These are phyloP conservation scores for Myoxocephalus aenaeus DNA, from an alignment of 2,797 vertebrate genomes.

Conservation along the genomic window DNA sequence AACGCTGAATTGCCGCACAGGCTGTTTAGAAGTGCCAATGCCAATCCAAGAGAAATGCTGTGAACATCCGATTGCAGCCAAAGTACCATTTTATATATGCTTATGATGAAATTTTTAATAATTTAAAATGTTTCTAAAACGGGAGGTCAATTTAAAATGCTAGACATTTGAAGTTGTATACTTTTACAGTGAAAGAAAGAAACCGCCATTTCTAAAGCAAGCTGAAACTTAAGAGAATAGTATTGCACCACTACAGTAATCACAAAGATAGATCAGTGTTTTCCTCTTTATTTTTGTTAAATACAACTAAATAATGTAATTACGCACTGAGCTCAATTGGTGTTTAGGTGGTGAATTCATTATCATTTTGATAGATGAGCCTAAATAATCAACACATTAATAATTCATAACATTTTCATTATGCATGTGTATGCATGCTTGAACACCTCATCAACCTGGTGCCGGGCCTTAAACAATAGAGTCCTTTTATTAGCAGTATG, in stretches of 20 bases:
- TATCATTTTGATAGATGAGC: conserved; percentile 99
- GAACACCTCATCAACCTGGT: conserved; percentile 98
- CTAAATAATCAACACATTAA: conserved; percentile 99
- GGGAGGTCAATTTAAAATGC: not conserved
- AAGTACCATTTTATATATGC: conserved; percentile 50
- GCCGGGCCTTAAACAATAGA: conserved; percentile 98
- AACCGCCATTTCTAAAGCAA: conserved; percentile 38
- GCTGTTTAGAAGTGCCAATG: conserved; percentile 80
- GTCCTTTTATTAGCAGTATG: conserved; percentile 93
- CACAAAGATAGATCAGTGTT: conserved; percentile 78
- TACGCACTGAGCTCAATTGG: conserved; percentile 95
- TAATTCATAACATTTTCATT: conserved; percentile 99
- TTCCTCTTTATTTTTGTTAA: conserved; percentile 86
- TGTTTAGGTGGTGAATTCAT: conserved; percentile 99
- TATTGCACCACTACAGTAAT: conserved; percentile 64
- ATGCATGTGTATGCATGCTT: conserved; percentile 98
- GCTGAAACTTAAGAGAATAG: conserved; percentile 57
- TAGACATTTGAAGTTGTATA: not conserved
- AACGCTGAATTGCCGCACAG: conserved; percentile 81
- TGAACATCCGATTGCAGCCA: conserved; percentile 46
- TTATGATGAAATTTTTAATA: conserved; percentile 15
- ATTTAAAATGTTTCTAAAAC: conserved; percentile 1
- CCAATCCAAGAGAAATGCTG: conserved; percentile 52
- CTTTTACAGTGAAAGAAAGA: conserved; percentile 27
- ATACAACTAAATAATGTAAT: conserved; percentile 98